A percentile compares a stretch with the other conserved stretches of the same genome.
phyloP scores from a whole-genome alignment of 2,797 vertebrate genomes.

The Anomalospiza imberbis region DNA sequence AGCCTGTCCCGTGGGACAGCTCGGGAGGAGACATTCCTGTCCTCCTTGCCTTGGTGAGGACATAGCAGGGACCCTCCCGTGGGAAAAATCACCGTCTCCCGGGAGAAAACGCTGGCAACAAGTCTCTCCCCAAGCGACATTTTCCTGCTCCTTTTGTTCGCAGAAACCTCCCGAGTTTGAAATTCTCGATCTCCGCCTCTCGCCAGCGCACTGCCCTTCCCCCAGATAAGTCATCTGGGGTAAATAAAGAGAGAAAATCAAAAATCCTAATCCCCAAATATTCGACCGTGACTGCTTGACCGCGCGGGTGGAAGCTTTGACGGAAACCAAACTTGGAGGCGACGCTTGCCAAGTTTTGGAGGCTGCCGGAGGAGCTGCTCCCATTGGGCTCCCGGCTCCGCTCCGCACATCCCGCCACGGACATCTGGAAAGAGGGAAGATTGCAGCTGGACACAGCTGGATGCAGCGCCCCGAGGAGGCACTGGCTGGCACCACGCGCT shows the following conservation, averaged over 20 bases:
- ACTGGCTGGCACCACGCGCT: fast-evolving
- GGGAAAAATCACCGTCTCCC: not conserved
- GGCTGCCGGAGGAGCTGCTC: not conserved
- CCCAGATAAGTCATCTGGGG: not conserved
- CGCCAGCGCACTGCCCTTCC: not conserved
- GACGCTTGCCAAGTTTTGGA: not conserved
- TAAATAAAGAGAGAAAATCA: not conserved
- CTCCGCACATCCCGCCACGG: not conserved
- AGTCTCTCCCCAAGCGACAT: not conserved
- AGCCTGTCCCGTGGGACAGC: not conserved
- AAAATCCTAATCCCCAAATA: not conserved
- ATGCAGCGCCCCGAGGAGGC: not conserved
- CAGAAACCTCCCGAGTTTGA: not conserved
- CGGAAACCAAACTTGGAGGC: not conserved
- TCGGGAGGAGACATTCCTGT: not conserved
- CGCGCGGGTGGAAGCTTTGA: not conserved
- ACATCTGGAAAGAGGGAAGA: not conserved
- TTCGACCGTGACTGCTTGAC: not conserved
- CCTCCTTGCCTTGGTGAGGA: not conserved
- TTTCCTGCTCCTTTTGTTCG: constrained; percentile 2
- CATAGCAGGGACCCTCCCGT: not conserved
- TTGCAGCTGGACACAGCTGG: not conserved
- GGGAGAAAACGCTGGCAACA: not conserved
- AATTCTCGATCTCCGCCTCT: not conserved
- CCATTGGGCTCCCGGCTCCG: not conserved